phyloP scores from a whole-genome alignment of 1,140 invertebrate genomes.

The Penaeus vannamei region DNA sequence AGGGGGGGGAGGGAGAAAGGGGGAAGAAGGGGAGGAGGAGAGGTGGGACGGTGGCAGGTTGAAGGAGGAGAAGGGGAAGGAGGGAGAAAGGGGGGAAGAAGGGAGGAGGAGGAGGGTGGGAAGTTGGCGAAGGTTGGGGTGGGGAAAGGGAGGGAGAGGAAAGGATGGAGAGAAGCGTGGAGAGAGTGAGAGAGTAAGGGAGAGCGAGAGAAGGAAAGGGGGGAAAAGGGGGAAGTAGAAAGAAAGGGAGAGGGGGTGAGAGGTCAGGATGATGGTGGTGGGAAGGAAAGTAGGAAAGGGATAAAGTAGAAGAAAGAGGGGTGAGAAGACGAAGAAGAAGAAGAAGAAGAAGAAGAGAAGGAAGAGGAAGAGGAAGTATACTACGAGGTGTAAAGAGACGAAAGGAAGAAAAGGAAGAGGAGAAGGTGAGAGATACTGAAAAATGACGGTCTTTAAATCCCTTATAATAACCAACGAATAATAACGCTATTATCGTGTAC shows the following conservation, averaged over 20 bases:
- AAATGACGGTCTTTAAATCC: no score
- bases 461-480: no score
- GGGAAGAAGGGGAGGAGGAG: no score
- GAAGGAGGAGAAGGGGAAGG: no score
- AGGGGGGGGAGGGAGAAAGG: no score
- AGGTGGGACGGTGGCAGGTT: no score
- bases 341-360: not conserved
- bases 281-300: slow-evolving; percentile 12
- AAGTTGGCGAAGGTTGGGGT: no score
- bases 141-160: not conserved
- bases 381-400: not conserved
- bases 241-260: not conserved
- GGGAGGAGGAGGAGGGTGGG: no score
- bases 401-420: slow-evolving; percentile 1
- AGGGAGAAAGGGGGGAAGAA: no score
- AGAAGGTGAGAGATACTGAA: not conserved
- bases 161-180: not conserved
- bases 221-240: not conserved
- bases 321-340: not conserved
- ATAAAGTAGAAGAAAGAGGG: not conserved
- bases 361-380: not conserved
- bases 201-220: not conserved
- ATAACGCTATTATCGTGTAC: no score
- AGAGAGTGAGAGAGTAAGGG: slow-evolving; percentile 19
- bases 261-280: no score